These are phyloP conservation scores for Arvicanthis niloticus DNA, from an alignment of 2,113 vertebrate genomes.

Conservation along the genomic window DNA sequence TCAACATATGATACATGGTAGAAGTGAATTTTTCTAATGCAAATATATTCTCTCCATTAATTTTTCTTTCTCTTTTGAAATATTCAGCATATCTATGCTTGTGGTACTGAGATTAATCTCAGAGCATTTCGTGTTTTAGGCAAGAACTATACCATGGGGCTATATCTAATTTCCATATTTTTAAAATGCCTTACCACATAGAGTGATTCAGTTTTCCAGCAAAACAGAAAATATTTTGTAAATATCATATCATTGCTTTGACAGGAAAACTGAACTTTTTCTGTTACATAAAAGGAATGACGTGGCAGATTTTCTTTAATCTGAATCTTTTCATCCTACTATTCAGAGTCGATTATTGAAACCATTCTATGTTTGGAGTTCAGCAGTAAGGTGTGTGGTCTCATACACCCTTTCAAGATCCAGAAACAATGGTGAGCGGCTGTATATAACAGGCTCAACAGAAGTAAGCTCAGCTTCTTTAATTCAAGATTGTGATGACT, in stretches of 20 bases:
- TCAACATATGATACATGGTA: neutral
- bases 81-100: neutral
- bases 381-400: too few relatives aligned
- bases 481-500: neutral
- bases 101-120: neutral
- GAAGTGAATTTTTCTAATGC: neutral
- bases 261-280: neutral
- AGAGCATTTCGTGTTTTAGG: neutral
- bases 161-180: neutral
- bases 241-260: neutral
- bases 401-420: neutral
- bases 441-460: neutral
- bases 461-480: too few relatives aligned
- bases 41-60: neutral
- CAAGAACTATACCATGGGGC: fast-evolving
- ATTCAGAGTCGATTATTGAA: neutral
- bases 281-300: neutral
- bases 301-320: neutral
- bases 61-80: neutral
- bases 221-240: neutral
- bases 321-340: neutral
- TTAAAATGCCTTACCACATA: neutral
- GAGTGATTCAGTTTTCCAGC: neutral
- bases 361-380: neutral
- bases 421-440: neutral